Base-by-base conservation (phyloP, 2,888 invertebrate genomes). In the Brachyopa scutellaris region DNA sequence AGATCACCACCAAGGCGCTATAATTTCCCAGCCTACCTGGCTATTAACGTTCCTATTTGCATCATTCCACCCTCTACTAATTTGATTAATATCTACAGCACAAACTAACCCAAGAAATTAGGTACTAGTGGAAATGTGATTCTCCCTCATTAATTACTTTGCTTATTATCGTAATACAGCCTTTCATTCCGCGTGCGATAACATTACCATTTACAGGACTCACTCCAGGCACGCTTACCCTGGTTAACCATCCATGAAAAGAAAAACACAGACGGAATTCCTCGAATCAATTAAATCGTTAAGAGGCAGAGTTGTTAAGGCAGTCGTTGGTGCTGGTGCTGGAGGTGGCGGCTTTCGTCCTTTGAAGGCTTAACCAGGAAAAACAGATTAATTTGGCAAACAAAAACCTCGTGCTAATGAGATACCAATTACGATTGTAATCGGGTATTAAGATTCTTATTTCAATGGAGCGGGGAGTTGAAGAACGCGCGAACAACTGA, bases 341-440 rank as follows among this genome's bases (percentile, higher is more conserved):
- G 31, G 21, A 42, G 21, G 38, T 23, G 21, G 49, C 17, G 42
- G 29, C 38, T 40, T 49, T 31, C 40, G 61, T 49, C 77, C 62
- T 77, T 74, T 74, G 69, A 74, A 62, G 67, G 62, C 73, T 79
- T 62, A 67, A 26, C 62, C 49, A 62, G 55, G 47, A 26, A 74
- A 74, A 67, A 67, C 67, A 62, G 57, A 80, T 74, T 69, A 80
- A 74, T 61, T 74, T 62, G 55, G 42, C 57, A 74, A 74, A 74
- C 67, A 80, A 74, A n/a, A 74, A 67, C 67, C 74, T 62, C 55
- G 74, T 80, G 45, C 79, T 80, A 80, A 80, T 80, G 79, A 80
- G 79, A 80, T 80, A 74, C 74, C 79, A 80, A 80, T 80, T 80
- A 80, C 74, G 74, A 80, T 80, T 80, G 74, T 80, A 79, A 74